Evolutionary conservation across 2,888 invertebrate species (phyloP).

Genomic region (Drosophila paramelanica): DNA sequence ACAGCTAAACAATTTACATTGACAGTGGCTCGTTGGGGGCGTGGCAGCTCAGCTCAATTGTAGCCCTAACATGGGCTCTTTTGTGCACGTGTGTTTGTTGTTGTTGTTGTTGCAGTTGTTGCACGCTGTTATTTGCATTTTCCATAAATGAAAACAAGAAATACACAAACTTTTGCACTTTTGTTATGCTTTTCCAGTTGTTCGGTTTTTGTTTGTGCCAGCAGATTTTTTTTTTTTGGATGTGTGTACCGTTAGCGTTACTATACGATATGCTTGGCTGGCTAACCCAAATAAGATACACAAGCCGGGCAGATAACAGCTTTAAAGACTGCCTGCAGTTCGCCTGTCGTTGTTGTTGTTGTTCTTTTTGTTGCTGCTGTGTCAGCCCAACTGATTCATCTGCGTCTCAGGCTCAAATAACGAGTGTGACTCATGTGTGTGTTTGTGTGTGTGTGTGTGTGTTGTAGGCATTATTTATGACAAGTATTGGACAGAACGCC

Average conservation of each 20-base stretch:
- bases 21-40: conserved; percentile 22
- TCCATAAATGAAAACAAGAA: conserved; percentile 52
- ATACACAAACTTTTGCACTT: conserved; percentile 67
- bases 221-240: neutral
- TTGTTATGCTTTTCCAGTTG: conserved; percentile 52
- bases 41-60: conserved; percentile 16
- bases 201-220: conserved; percentile 28
- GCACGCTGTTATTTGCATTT: conserved; percentile 40
- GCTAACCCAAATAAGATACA: conserved; percentile 72
- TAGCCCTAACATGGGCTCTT: conserved; percentile 17
- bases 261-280: conserved; percentile 65
- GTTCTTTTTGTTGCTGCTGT: conserved; percentile 49
- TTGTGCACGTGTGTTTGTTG: conserved; percentile 26
- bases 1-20: conserved; percentile 50
- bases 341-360: conserved; percentile 26
- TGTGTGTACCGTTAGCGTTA: conserved; percentile 49
- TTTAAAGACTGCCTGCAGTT: conserved; percentile 51
- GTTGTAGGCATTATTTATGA: conserved; percentile 58
- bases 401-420: conserved; percentile 53
- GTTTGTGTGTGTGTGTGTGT: conserved; percentile 13
- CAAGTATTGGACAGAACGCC: conserved; percentile 57
- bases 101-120: conserved; percentile 12
- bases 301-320: conserved; percentile 36
- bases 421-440: conserved; percentile 61
- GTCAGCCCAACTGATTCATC: conserved; percentile 77